phyloP scores from a whole-genome alignment of 2,113 vertebrate genomes.

The Vidua macroura region DNA sequence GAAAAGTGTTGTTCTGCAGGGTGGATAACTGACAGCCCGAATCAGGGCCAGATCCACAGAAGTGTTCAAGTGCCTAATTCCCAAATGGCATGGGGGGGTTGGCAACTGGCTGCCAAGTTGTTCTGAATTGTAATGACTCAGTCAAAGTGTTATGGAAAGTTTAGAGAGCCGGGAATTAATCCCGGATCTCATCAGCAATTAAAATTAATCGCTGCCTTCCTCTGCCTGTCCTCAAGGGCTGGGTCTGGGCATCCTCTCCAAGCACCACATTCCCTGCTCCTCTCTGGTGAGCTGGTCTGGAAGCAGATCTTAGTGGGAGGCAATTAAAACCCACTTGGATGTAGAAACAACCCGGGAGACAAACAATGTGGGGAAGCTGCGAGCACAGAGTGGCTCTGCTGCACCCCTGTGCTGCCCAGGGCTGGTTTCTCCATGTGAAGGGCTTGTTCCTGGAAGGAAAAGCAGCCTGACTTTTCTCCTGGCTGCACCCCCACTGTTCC shows the following conservation, averaged over 20 bases:
- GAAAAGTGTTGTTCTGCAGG: neutral
- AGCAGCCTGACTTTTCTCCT: neutral
- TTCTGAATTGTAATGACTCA: neutral
- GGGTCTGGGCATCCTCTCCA: neutral
- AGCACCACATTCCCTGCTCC: neutral
- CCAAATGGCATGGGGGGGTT: neutral
- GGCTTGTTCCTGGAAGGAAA: neutral
- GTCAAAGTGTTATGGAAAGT: neutral
- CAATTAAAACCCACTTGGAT: neutral
- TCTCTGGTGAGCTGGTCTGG: neutral
- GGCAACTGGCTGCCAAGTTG: neutral
- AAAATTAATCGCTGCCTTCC: slow-evolving; percentile 3
- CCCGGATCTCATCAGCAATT: slow-evolving; percentile 4
- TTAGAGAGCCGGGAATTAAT: slow-evolving; percentile 23
- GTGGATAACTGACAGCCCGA: neutral
- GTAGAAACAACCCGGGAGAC: neutral
- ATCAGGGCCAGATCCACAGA: neutral
- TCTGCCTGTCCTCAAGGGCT: neutral
- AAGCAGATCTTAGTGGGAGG: neutral
- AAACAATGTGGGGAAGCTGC: neutral
- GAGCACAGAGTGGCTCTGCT: accelerated
- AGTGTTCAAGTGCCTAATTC: neutral
- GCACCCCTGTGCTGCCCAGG: accelerated
- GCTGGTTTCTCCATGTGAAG: accelerated
- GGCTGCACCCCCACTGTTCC: neutral